phyloP scores from a whole-genome alignment of 2,113 vertebrate genomes.

The Anas platyrhynchos region DNA sequence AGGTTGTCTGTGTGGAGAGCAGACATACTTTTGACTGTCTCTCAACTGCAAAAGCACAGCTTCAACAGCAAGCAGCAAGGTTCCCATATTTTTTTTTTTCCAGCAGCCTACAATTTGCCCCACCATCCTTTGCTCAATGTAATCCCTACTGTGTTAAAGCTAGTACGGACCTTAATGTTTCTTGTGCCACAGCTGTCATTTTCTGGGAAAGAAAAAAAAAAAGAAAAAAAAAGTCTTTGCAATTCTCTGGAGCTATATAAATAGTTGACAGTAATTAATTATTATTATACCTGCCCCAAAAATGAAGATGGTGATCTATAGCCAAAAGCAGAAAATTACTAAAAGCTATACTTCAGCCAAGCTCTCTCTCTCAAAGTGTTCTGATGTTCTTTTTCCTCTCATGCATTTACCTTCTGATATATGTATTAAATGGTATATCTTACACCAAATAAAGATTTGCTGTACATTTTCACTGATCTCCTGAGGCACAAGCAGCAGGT shows the following conservation, averaged over 20 bases:
- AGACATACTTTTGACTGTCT: neutral
- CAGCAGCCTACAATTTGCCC: neutral
- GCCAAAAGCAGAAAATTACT: slow-evolving; percentile 7
- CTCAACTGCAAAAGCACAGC: neutral
- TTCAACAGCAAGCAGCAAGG: neutral
- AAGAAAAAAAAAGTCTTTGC: neutral
- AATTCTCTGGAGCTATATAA: neutral
- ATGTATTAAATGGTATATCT: neutral
- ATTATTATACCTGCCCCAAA: slow-evolving; percentile 23
- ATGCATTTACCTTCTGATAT: neutral
- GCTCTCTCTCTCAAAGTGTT: neutral
- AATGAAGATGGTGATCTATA: neutral
- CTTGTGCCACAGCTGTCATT: neutral
- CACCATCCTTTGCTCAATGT: neutral
- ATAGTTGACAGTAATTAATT: slow-evolving; percentile 47
- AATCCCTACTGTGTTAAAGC: neutral
- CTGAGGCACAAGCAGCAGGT: neutral
- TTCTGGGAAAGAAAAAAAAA: neutral
- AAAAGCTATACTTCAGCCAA: neutral
- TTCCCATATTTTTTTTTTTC: neutral
- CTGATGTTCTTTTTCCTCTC: neutral
- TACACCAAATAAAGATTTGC: neutral
- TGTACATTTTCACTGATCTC: neutral
- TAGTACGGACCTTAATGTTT: neutral
- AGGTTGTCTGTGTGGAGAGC: neutral